phyloP scores from a whole-genome alignment of 2,888 invertebrate genomes.

The Zygogramma bicolorata region DNA sequence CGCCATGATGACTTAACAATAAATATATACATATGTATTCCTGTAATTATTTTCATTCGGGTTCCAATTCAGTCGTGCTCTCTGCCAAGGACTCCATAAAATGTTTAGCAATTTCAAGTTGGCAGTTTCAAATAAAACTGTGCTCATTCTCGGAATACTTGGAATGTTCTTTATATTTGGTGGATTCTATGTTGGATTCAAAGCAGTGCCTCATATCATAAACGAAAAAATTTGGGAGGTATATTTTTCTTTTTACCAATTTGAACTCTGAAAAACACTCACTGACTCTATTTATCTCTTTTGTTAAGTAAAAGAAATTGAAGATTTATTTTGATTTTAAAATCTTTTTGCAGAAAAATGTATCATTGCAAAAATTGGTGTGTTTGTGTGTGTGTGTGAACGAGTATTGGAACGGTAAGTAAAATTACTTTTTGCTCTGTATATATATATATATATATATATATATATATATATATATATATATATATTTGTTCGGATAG shows the following conservation, averaged over 20 bases:
- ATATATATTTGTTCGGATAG: too few relatives aligned
- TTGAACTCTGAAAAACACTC: neutral
- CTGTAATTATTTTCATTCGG: constrained; percentile 5
- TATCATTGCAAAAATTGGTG: too few relatives aligned
- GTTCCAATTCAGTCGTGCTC: neutral
- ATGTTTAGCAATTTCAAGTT: constrained; percentile 42
- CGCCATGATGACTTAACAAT: neutral
- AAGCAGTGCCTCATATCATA: constrained; percentile 51
- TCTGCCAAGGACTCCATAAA: constrained; percentile 7
- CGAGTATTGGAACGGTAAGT: too few relatives aligned
- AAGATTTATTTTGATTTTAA: too few relatives aligned
- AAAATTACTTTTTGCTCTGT: neutral
- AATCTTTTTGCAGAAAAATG: too few relatives aligned
- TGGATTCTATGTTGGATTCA: constrained; percentile 50
- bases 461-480: too few relatives aligned
- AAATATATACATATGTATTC: neutral
- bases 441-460: too few relatives aligned
- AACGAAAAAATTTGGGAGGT: constrained; percentile 57
- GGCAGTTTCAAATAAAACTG: constrained; percentile 37
- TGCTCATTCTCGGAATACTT: constrained; percentile 46
- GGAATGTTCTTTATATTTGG: constrained; percentile 45
- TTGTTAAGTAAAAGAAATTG: neutral
- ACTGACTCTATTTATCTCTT: neutral
- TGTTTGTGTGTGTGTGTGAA: too few relatives aligned
- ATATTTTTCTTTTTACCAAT: constrained; percentile 18